Conservation (phyloP, 2,888 invertebrate genomes). For the Empis stercorea region DNA sequence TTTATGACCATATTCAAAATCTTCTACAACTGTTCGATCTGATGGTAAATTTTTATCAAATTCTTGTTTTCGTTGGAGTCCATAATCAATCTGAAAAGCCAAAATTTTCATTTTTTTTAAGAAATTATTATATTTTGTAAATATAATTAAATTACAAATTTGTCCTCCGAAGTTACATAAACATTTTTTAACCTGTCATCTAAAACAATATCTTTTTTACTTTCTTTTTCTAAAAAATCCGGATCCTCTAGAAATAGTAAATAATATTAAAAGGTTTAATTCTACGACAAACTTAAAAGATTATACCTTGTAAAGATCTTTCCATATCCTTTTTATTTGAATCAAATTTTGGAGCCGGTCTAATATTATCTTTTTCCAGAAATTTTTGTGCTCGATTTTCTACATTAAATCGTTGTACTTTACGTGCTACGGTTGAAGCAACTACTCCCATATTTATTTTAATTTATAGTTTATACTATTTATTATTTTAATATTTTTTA, state of each 20-base stretch:
- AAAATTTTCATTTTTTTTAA: too few relatives aligned
- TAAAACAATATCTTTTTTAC: constrained; percentile 47
- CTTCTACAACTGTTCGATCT: constrained; percentile 37
- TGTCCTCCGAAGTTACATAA: constrained; percentile 55
- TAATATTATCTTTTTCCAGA: constrained; percentile 54
- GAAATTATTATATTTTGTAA: not conserved
- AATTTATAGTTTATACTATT: too few relatives aligned
- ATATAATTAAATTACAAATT: constrained; percentile 42
- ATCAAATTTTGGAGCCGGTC: constrained; percentile 55
- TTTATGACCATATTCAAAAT: constrained; percentile 53
- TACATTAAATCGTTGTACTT: constrained; percentile 55
- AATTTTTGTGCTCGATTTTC: constrained; percentile 62
- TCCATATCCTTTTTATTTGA: constrained; percentile 49
- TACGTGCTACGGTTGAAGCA: constrained; percentile 44
- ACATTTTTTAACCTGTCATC: constrained; percentile 54
- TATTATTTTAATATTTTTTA: too few relatives aligned
- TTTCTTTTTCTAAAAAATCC: constrained; percentile 45
- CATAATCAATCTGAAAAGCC: constrained; percentile 26
- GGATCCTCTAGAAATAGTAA: constrained; percentile 40
- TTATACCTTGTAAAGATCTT: constrained; percentile 43
- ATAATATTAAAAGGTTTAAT: too few relatives aligned
- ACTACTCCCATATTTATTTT: constrained; percentile 48
- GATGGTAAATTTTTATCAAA: constrained; percentile 45
- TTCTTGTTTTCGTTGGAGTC: constrained; percentile 15
- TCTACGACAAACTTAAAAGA: too few relatives aligned